Evolutionary conservation across 2,113 vertebrate species (phyloP).

Genomic region (Tenrec ecaudatus): DNA sequence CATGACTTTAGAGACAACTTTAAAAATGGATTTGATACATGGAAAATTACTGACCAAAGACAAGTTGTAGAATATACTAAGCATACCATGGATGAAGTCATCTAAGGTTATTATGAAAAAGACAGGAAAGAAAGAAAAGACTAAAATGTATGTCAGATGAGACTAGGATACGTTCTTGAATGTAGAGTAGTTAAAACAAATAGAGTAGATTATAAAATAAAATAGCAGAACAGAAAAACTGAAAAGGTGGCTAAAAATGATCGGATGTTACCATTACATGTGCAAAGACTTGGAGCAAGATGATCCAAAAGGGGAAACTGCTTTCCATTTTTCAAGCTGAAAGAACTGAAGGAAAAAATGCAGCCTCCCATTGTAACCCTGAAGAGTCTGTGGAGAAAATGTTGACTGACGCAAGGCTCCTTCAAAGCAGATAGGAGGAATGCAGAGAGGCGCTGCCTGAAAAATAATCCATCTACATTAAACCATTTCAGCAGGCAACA

Average conservation of each 20-base stretch:
- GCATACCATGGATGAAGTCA: no score
- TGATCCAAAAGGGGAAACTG: neutral
- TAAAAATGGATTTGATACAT: no score
- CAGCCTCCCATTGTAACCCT: neutral
- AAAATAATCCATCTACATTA: neutral
- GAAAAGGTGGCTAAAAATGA: neutral
- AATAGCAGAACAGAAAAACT: neutral
- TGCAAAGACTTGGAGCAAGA: neutral
- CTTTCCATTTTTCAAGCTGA: neutral
- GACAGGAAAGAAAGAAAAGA: no score
- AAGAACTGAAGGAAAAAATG: neutral
- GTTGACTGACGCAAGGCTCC: neutral
- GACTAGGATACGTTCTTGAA: neutral
- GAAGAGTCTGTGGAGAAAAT: neutral
- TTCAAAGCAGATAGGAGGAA: neutral
- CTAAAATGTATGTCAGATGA: no score
- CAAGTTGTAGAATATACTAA: no score
- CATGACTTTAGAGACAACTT: no score
- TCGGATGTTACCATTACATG: neutral
- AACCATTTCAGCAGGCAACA: neutral
- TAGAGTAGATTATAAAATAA: neutral
- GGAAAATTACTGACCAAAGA: no score
- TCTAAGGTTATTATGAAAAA: no score
- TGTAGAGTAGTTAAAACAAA: neutral
- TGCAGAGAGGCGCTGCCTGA: neutral